A percentile compares a stretch with the other conserved stretches of the same genome.
These are phyloP conservation scores for Falco cherrug DNA, from an alignment of 2,797 vertebrate genomes.

Conservation along the genomic window DNA sequence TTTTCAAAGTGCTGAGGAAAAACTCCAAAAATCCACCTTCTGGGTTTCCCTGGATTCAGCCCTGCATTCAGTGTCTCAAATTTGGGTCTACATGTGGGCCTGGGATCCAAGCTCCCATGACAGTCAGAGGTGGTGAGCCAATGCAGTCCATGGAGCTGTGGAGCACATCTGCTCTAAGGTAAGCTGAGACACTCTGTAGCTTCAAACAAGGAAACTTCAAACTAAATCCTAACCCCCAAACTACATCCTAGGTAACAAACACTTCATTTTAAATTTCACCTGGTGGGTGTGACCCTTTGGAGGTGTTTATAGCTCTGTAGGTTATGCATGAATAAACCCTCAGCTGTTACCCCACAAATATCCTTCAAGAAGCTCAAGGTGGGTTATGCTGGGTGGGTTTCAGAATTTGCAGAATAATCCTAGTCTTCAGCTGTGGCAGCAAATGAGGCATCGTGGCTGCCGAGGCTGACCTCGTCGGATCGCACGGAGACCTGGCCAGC, in stretches of 20 bases:
- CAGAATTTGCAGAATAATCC: neutral
- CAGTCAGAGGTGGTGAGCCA: neutral
- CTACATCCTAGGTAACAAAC: neutral
- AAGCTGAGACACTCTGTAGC: neutral
- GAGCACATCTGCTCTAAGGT: neutral
- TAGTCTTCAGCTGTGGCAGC: neutral
- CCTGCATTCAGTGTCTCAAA: neutral
- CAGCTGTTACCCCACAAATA: neutral
- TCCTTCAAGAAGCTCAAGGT: neutral
- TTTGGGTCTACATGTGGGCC: fast-evolving
- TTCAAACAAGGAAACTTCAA: neutral
- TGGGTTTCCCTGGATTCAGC: neutral
- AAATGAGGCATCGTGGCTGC: neutral
- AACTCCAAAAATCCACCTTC: neutral
- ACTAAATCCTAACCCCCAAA: neutral
- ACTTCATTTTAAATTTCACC: neutral
- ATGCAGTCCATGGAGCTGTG: fast-evolving
- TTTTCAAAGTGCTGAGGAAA: neutral
- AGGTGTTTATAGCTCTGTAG: neutral
- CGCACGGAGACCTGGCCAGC: fast-evolving
- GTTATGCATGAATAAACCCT: neutral
- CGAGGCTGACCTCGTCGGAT: neutral
- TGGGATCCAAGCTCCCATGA: neutral
- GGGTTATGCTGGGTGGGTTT: neutral
- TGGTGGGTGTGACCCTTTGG: fast-evolving